Conservation (phyloP, 2,113 vertebrate species). For the Carettochelys insculpta region DNA sequence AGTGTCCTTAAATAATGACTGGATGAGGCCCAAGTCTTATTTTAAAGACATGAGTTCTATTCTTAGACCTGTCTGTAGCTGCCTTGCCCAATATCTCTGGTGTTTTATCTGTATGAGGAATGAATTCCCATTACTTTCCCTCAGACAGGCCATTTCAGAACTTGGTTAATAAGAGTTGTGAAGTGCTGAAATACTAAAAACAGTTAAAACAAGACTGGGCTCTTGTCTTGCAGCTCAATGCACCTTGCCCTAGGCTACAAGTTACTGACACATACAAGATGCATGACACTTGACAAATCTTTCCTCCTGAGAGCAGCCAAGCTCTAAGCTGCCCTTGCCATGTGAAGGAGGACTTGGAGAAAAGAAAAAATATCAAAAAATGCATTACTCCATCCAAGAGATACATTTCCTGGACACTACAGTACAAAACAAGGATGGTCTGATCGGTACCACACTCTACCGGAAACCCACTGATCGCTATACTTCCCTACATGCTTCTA, state of each 20-base stretch:
- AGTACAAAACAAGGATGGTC: no score
- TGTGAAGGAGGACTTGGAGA: neutral
- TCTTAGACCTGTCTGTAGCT: neutral
- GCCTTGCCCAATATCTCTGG: neutral
- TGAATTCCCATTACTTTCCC: neutral
- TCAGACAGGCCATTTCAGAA: neutral
- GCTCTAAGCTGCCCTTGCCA: neutral
- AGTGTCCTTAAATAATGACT: neutral
- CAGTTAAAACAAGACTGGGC: neutral
- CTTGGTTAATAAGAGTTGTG: neutral
- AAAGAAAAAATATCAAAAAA: neutral
- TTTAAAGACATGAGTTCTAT: fast-evolving
- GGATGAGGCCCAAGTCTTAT: neutral
- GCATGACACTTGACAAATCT: fast-evolving
- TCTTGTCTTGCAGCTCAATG: neutral
- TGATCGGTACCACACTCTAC: no score
- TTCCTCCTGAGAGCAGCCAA: neutral
- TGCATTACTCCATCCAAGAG: no score
- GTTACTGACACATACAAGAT: neutral
- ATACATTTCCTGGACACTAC: no score
- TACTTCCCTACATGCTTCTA: no score
- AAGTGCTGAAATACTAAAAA: neutral
- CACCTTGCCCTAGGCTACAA: neutral
- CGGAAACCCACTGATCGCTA: no score
- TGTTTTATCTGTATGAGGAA: neutral